Evolutionary conservation across 2,113 vertebrate genomes (phyloP), one percentile per base, ranked within the genome.

Genomic region (Xenus cinereus): DNA sequence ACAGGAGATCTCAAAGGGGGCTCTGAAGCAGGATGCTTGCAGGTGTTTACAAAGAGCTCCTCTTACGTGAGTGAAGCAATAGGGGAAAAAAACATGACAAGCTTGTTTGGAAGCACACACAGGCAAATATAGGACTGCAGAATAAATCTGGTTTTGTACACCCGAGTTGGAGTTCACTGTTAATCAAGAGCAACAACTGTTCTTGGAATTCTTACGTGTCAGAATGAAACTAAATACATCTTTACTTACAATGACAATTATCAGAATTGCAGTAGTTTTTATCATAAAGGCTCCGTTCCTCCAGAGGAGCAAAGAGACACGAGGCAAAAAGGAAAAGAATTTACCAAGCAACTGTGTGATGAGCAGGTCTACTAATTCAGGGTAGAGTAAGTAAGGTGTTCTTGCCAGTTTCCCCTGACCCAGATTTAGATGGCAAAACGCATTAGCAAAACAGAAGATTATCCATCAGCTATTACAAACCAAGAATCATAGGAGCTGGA

Each of bases 41-140:
- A 83, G 82, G 45, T 90, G 87, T 90, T 96, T 80, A 85, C 89
- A 85, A 78, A 94, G 67, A 94, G 54, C 50, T 87, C 30, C 48
- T 91, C 69, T 81, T 81, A 46, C 0, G 0, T 8, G 64, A 92
- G 87, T 16, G 39, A 43, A 78, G 73, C 39, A 95, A 66, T 43
- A 4, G 27, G 62, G 62, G 64, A 11, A 24, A 63, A 39, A 63
- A 85, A 26, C 1, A 19, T 24, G 77, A 57, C 81, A 85, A 66
- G 39, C 21, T 73, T 48, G 46, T 60, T 76, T 69, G 18, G 81
- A 68, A 85, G 69, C 48, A 57, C 16, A n/a, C 10, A 5, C 12
- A 41, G 39, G 51, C 27, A 91, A 63, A 87, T n/a, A 3, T 0
- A 45, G 43, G 23, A 32, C 14, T 14, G 35, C 35, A 66, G 28